A percentile compares a stretch with the other conserved stretches of the same genome.
Evolutionary conservation across 2,797 vertebrate species (phyloP).

Genomic region (Thaleichthys pacificus): DNA sequence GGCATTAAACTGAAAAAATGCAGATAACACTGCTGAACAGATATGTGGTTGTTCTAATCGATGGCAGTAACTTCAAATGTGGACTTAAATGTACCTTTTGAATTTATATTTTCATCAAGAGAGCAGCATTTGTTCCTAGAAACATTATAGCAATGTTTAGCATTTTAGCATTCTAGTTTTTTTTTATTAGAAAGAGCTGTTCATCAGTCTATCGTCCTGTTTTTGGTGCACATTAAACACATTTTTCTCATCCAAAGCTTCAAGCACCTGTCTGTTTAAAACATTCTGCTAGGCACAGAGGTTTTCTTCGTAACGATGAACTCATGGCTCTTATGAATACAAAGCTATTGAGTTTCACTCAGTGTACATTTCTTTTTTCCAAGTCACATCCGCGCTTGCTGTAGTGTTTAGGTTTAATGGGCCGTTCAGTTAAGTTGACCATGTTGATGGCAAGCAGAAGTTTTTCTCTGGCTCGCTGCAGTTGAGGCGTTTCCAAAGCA

Average conservation of each 20-base stretch:
- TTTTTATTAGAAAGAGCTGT: conserved; percentile 68
- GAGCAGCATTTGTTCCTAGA: conserved; percentile 18
- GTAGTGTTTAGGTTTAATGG: conserved; percentile 53
- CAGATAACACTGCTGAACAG: neutral
- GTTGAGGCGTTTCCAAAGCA: conserved; percentile 70
- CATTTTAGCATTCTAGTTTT: conserved; percentile 41
- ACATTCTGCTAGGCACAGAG: conserved; percentile 24
- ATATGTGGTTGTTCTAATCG: conserved; percentile 33
- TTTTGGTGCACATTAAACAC: neutral
- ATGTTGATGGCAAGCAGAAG: conserved; percentile 50
- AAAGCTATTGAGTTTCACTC: conserved; percentile 40
- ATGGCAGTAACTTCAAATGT: conserved; percentile 5
- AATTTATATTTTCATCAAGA: conserved; percentile 27
- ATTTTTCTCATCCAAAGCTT: conserved; percentile 14
- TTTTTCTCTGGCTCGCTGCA: conserved; percentile 58
- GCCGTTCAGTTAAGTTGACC: conserved; percentile 58
- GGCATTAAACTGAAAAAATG: neutral
- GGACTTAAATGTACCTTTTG: conserved; percentile 13
- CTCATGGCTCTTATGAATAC: conserved; percentile 40
- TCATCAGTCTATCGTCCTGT: conserved; percentile 29
- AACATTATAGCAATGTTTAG: no score
- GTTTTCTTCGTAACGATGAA: conserved; percentile 15
- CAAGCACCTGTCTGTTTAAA: conserved; percentile 55
- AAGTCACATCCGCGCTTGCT: conserved; percentile 53
- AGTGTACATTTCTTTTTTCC: conserved; percentile 49